phyloP scores from a whole-genome alignment of 2,113 vertebrate genomes.

The Semnornis frantzii region DNA sequence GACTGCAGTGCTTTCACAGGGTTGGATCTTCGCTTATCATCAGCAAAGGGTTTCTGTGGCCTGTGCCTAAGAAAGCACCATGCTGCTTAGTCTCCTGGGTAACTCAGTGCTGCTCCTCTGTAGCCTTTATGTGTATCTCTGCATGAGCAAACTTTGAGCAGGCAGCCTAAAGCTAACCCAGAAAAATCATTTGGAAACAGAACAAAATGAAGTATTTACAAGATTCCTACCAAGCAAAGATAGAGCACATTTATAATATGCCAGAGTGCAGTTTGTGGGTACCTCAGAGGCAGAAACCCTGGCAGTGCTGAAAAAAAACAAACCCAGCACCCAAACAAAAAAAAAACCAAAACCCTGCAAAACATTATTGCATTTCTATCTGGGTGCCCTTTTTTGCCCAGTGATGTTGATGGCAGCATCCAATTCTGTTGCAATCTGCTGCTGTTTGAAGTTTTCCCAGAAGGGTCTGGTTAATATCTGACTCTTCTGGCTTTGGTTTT shows the following conservation, averaged over 20 bases:
- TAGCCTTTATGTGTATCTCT: neutral
- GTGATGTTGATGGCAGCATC: neutral
- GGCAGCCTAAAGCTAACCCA: neutral
- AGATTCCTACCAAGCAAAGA: neutral
- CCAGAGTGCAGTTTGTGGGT: neutral
- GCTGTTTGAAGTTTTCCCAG: constrained; percentile 19
- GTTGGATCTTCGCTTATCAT: no score
- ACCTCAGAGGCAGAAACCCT: neutral
- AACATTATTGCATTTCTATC: neutral
- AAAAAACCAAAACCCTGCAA: no score
- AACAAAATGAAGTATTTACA: neutral
- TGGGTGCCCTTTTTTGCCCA: neutral
- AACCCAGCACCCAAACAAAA: neutral
- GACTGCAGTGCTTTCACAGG: neutral
- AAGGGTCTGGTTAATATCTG: constrained; percentile 36
- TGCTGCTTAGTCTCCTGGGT: neutral
- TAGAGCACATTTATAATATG: neutral
- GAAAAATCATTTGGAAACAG: neutral
- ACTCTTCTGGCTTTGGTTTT: constrained; percentile 47
- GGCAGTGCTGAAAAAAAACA: neutral
- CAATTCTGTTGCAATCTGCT: neutral
- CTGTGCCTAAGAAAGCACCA: neutral
- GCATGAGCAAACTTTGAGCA: neutral
- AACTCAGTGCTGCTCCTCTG: neutral
- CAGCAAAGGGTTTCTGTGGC: neutral